Evolutionary conservation across 2,113 vertebrate genomes (phyloP).

Genomic region (Junco hyemalis): DNA sequence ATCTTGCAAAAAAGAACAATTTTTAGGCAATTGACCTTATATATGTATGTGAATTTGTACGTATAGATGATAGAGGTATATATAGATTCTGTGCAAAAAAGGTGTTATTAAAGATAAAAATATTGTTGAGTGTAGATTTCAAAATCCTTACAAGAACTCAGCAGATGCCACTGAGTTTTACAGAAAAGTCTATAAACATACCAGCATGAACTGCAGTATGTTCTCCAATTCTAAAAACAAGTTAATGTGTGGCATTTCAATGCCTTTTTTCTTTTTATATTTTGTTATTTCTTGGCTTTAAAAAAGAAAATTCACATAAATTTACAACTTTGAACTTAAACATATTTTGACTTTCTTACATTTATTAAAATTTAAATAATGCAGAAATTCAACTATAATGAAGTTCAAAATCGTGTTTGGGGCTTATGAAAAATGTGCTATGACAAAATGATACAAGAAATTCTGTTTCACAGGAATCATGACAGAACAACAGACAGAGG

Average conservation of each 20-base stretch:
- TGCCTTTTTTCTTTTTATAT: conserved; percentile 4
- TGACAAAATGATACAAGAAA: background rate
- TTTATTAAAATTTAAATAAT: background rate
- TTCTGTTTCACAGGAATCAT: background rate
- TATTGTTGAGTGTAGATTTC: background rate
- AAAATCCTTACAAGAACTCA: conserved; percentile 48
- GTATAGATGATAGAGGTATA: background rate
- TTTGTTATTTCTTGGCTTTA: background rate
- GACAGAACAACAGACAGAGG: background rate
- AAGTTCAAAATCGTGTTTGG: background rate
- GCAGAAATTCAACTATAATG: background rate
- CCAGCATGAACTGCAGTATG: conserved; percentile 31
- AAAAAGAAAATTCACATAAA: background rate
- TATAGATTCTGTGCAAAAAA: background rate
- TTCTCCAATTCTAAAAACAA: conserved; percentile 48
- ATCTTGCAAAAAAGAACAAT: background rate
- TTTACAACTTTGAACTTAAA: background rate
- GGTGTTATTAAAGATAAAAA: conserved; percentile 6
- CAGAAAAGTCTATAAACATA: conserved; percentile 51
- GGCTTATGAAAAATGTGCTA: background rate
- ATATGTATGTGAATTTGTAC: background rate
- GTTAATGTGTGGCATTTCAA: conserved; percentile 30
- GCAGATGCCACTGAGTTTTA: conserved; percentile 53
- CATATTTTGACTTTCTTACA: background rate
- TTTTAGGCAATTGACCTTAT: background rate